A percentile compares a stretch with the other conserved stretches of the same genome.
Conservation (phyloP, 2,888 invertebrate species). For the Drosophila fungiperda region DNA sequence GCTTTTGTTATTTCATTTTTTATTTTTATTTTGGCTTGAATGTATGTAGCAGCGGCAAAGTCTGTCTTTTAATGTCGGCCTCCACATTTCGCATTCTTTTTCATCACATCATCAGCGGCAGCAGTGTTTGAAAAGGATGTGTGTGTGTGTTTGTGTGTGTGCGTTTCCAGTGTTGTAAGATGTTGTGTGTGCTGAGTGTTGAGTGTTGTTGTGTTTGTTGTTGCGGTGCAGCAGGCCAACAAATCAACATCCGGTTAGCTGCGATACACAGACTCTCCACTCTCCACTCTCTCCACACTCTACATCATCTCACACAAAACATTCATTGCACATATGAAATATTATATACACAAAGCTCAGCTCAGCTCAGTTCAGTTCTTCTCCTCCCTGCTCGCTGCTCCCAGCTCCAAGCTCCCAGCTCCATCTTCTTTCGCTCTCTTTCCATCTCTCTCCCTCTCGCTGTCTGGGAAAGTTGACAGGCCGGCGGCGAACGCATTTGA, state of each 20-base stretch:
- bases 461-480: conserved; percentile 66
- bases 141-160: background rate
- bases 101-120: conserved; percentile 26
- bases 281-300: conserved; percentile 4
- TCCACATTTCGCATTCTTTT: conserved; percentile 48
- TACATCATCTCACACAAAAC: conserved; percentile 36
- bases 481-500: conserved; percentile 67
- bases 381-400: background rate
- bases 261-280: conserved; percentile 30
- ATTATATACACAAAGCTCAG: conserved; percentile 36
- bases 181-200: conserved; percentile 43
- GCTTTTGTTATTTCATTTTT: conserved; percentile 16
- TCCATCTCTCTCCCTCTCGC: conserved; percentile 2
- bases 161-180: conserved; percentile 11
- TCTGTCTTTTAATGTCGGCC: conserved; percentile 42
- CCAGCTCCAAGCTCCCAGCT: background rate
- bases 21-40: background rate
- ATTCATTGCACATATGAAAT: conserved; percentile 58
- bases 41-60: conserved; percentile 17
- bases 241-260: conserved; percentile 65
- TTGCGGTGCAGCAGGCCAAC: conserved; percentile 46
- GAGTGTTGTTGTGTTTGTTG: conserved; percentile 23
- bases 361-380: conserved; percentile 2
- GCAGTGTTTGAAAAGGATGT: conserved; percentile 12
- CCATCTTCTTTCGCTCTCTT: background rate